These are phyloP conservation scores for Andricus grossulariae DNA, from an alignment of 1,140 invertebrate species.

Conservation along the genomic window DNA sequence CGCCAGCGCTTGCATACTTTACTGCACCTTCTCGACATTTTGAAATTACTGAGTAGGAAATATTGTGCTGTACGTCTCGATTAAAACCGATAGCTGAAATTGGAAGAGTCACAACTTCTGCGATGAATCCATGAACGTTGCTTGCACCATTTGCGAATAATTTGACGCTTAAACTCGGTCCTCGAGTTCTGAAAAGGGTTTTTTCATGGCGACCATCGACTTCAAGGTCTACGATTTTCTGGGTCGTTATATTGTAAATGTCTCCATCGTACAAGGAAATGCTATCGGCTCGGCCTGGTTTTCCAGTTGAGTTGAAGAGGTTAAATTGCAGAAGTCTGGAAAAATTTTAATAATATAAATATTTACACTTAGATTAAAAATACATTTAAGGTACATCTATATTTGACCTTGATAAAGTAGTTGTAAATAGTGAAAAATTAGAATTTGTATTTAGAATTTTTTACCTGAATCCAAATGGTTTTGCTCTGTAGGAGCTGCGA, in stretches of 20 bases:
- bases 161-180: constrained; percentile 91
- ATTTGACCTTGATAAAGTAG: too few species aligned
- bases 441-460: constrained; percentile 10
- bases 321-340: constrained; percentile 92
- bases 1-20: constrained; percentile 92
- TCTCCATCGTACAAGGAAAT: constrained; percentile 94
- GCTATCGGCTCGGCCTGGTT: constrained; percentile 88
- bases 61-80: constrained; percentile 93
- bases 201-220: constrained; percentile 83
- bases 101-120: constrained; percentile 96
- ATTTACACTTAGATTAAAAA: constrained; percentile 24
- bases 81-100: constrained; percentile 92
- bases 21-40: constrained; percentile 93
- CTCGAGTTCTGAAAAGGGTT: constrained; percentile 84
- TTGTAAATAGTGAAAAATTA: not conserved
- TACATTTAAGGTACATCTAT: not conserved
- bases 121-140: constrained; percentile 96
- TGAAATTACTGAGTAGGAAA: constrained; percentile 89
- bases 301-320: constrained; percentile 91
- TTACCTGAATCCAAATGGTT: constrained; percentile 89
- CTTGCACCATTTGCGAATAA: constrained; percentile 96
- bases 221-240: constrained; percentile 83
- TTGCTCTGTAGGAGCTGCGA: constrained; percentile 86
- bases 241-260: constrained; percentile 90
- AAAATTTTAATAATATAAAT: constrained; percentile 34